Evolutionary conservation across 1,140 invertebrate genomes (phyloP).

Genomic region (Drosophila sproati): DNA sequence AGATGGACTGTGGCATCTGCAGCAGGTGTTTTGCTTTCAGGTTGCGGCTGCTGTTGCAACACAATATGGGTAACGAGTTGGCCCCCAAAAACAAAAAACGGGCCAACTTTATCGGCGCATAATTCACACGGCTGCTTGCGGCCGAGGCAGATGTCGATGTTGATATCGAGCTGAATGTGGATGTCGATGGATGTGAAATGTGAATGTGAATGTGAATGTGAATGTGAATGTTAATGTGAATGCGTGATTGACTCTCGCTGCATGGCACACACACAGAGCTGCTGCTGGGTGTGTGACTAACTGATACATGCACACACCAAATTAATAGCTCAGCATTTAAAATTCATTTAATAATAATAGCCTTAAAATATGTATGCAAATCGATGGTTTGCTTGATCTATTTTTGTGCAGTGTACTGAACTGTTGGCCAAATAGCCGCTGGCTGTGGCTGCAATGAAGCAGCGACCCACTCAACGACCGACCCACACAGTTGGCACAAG

Average conservation of each 20-base stretch:
- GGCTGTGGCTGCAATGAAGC: neutral
- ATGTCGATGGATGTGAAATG: constrained; percentile 19
- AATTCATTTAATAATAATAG: no score
- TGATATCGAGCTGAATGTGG: neutral
- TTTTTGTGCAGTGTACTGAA: neutral
- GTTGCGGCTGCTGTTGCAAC: constrained; percentile 67
- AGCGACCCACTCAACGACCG: constrained; percentile 44
- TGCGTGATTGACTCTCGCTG: constrained; percentile 68
- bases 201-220: neutral
- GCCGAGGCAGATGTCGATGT: constrained; percentile 39
- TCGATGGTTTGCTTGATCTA: neutral
- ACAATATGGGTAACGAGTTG: constrained; percentile 79
- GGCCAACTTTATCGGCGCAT: constrained; percentile 76
- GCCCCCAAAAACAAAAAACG: constrained; percentile 52
- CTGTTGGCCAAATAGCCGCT: constrained; percentile 25
- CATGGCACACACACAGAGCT: neutral
- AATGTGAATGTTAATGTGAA: constrained; percentile 17
- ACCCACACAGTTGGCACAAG: constrained; percentile 43
- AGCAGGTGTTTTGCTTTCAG: constrained; percentile 78
- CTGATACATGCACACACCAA: constrained; percentile 10
- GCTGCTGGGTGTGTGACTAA: constrained; percentile 48
- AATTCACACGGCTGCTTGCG: constrained; percentile 65
- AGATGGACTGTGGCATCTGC: constrained; percentile 65
- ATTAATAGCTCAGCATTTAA: no score
- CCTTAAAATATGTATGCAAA: no score